Percentiles rank a stretch among this genome's conserved stretches.
Conservation (phyloP, 2,888 invertebrate species). For the Leptura quadrifasciata region DNA sequence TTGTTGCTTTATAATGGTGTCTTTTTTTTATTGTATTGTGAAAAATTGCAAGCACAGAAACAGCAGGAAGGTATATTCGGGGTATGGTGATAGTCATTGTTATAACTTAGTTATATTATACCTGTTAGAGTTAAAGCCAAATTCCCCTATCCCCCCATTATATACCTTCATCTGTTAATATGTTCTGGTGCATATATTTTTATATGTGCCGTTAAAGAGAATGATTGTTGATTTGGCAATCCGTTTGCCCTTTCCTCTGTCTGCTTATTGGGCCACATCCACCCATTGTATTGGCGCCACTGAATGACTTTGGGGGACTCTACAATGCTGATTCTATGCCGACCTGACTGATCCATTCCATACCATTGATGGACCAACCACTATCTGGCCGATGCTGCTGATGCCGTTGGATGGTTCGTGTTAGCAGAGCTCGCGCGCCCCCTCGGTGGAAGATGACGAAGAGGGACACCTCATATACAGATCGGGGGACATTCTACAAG, state of each 20-base stretch:
- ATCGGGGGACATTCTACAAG: conserved; percentile 98
- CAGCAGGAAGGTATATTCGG: conserved; percentile 66
- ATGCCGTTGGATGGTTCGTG: conserved; percentile 53
- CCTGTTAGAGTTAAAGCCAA: conserved; percentile 49
- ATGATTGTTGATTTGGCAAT: conserved; percentile 79
- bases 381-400: conserved; percentile 67
- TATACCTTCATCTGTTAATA: conserved; percentile 71
- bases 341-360: conserved; percentile 39
- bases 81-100: conserved; percentile 54
- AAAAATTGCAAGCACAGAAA: conserved; percentile 52
- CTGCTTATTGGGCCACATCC: conserved; percentile 78
- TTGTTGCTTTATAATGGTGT: conserved; percentile 42
- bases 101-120: conserved; percentile 29
- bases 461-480: conserved; percentile 99
- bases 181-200: conserved; percentile 69
- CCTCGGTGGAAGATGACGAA: conserved; percentile 98
- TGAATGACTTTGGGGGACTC: conserved; percentile 75
- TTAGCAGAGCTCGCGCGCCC: conserved; percentile 87
- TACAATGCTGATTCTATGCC: conserved; percentile 37
- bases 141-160: conserved; percentile 61
- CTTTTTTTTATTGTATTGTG: conserved; percentile 50
- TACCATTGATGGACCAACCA: conserved; percentile 30
- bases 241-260: conserved; percentile 81
- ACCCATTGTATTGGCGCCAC: conserved; percentile 42
- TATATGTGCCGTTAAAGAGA: conserved; percentile 68